Base-by-base conservation (phyloP, 2,797 vertebrate genomes). In the Neopelma chrysocephalum region DNA sequence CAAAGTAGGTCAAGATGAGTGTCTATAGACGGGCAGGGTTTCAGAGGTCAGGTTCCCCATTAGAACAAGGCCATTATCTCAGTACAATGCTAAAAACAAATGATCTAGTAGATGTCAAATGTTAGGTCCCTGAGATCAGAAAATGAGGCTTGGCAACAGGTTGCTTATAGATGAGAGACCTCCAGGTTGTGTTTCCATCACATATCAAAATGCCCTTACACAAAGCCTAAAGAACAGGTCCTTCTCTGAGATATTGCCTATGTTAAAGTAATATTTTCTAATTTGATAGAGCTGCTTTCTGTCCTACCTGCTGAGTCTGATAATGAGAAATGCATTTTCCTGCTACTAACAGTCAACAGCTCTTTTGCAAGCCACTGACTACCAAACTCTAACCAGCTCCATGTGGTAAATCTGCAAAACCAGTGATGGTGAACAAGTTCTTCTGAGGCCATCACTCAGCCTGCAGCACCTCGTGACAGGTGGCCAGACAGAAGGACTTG, bases 401-500 rank as follows among this genome's bases (percentile, higher is more conserved):
- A 8, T 34, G 60, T 87, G 64, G 53, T 53, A 69, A 58, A 89
- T 86, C 66, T 40, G 16, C 45, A 69, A 83, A 65, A 45, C 4
- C 34, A 34, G 31, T 29, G 27, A 65, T 0, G 1, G 61, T 16
- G 60, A 51, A 20, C 20, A 40, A 47, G 84, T 68, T 77, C 79
- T 92, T 76, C 80, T 76, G 80, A 73, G 68, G 86, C 80, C 68
- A 47, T 50, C 9, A 7, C 40, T 73, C 53, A 31, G 56, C 26
- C 89, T 60, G 58, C 48, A 80, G 64, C 45, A 64, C 68, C 62
- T 87, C 3, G 0, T 90, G 91, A 93, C 93, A 93, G 93, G 88
- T 95, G 93, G 96, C 60, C 64, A 92, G 95, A 70, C 91, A 94
- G 88, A 90, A 94, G 93, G 95, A 80, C 71, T 29, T 87, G 82